Conservation (phyloP, 2,888 invertebrate species). For the Eulithis prunata region DNA sequence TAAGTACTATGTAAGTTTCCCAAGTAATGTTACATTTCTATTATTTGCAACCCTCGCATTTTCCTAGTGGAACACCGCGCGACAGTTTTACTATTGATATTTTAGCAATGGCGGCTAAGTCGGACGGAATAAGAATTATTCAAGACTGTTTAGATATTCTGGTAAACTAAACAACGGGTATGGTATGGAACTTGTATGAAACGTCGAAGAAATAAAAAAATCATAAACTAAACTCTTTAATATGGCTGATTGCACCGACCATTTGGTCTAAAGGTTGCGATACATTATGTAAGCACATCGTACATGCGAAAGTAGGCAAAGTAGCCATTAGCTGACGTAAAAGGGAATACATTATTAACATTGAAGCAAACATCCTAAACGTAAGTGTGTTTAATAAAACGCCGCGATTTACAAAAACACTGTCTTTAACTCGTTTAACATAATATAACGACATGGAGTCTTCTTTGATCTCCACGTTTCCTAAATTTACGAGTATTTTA, state of each 20-base stretch:
- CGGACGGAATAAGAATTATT: slow-evolving; percentile 8
- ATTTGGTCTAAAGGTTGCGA: slow-evolving; percentile 4
- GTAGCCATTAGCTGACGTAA: not conserved
- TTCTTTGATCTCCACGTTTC: slow-evolving; percentile 16
- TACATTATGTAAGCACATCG: slow-evolving; percentile 1
- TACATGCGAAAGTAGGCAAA: slow-evolving; percentile 1
- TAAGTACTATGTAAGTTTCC: slow-evolving; percentile 31
- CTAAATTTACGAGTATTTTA: slow-evolving; percentile 24
- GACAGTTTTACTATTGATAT: slow-evolving; percentile 1
- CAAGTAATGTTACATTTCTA: slow-evolving; percentile 35
- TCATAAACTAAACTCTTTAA: slow-evolving; percentile 13
- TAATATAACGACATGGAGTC: not conserved
- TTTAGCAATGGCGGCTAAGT: slow-evolving; percentile 3
- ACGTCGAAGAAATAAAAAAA: slow-evolving; percentile 12
- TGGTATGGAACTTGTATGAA: slow-evolving; percentile 5
- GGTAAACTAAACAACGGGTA: not conserved
- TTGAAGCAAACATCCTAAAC: not conserved
- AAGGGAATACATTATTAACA: slow-evolving; percentile 2
- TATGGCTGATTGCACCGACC: slow-evolving; percentile 8
- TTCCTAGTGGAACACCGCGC: not conserved
- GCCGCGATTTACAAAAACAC: slow-evolving; percentile 4
- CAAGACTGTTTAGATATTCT: slow-evolving; percentile 17
- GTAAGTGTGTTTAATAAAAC: not conserved
- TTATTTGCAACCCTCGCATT: slow-evolving; percentile 19
- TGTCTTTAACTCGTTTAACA: not conserved